Base-by-base conservation (phyloP, 64 coral and sea anemone species). In the Pachyseris speciosa region DNA sequence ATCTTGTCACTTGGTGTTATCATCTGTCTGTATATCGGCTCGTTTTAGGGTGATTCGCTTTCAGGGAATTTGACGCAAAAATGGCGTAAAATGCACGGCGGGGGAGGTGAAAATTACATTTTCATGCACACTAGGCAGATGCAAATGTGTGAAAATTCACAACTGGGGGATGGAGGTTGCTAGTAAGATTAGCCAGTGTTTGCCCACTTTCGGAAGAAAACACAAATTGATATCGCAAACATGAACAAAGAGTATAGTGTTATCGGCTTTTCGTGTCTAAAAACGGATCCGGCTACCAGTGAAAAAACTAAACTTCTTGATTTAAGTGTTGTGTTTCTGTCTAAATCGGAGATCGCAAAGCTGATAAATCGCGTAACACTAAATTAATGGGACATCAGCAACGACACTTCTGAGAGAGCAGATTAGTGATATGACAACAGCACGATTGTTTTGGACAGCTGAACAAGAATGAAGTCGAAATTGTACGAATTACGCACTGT, bases 1-100 rank as follows among this genome's bases (percentile, higher is more conserved):
- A 80, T 80, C 77, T 60, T 80, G 77, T 80, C 77, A 60, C 61
- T 60, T 61, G 19, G 32, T 60, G 77, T 60, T 80, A 80, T 61
- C 77, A 80, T 22, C 32, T 22, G 31, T 60, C 32, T 59, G n/a
- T 33, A 60, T 37, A 33, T 59, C 50, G 51, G 77, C 31, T 80
- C 19, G 34, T 5, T 80, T 61, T 61, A 61, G 37, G n/a, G 22
- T 43, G 2, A 50, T 44, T 44, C 51, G 15, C 11, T 4, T 70
- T 70, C 2, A 33, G 38, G 72, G n/a, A n/a, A 49, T 10, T 50
- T 75, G 43, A 16, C 12, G 42, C 24, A 9, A 53, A 55, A 57
- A 78, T 30, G 32, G 52, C n/a, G n/a, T 22, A 80, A 80, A 80
- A 39, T 37, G 9, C 53, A 17, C 34, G 20, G 32, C 4, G 32